phyloP scores from a whole-genome alignment of 1,140 invertebrate species.

The Sycophaga agraensis region DNA sequence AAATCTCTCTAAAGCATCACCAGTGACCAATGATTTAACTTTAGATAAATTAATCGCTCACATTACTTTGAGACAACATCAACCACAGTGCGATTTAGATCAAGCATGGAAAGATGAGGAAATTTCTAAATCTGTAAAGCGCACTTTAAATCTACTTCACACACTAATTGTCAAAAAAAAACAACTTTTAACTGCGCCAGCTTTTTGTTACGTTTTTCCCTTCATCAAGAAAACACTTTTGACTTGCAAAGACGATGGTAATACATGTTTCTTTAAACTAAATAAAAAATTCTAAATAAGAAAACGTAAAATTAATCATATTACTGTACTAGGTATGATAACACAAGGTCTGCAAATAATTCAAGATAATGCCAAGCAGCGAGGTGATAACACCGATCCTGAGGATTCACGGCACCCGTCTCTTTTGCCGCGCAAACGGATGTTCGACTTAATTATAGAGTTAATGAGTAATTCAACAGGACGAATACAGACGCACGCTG shows the following conservation, averaged over 20 bases:
- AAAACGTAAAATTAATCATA: too few relatives aligned
- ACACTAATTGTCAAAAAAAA: slow-evolving; percentile 54
- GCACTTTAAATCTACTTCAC: slow-evolving; percentile 66
- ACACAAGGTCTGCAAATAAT: slow-evolving; percentile 71
- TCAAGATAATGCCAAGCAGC: slow-evolving; percentile 69
- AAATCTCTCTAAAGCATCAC: slow-evolving; percentile 60
- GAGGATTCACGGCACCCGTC: slow-evolving; percentile 69
- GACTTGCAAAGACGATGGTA: slow-evolving; percentile 60
- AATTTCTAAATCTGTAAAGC: slow-evolving; percentile 61
- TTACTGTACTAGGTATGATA: slow-evolving; percentile 49
- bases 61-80: slow-evolving; percentile 68
- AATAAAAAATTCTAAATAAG: too few relatives aligned
- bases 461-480: slow-evolving; percentile 73
- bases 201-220: slow-evolving; percentile 82
- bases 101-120: slow-evolving; percentile 76
- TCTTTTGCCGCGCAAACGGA: slow-evolving; percentile 76
- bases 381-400: slow-evolving; percentile 52
- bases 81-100: slow-evolving; percentile 79
- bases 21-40: slow-evolving; percentile 52
- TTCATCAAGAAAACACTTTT: slow-evolving; percentile 71
- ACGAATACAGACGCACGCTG: slow-evolving; percentile 74
- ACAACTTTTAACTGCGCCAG: slow-evolving; percentile 66
- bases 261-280: too few relatives aligned
- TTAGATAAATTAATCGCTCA: slow-evolving; percentile 66
- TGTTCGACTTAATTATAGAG: slow-evolving; percentile 79